Conservation (phyloP, 2,113 vertebrate species). For the Podocnemis expansa region DNA sequence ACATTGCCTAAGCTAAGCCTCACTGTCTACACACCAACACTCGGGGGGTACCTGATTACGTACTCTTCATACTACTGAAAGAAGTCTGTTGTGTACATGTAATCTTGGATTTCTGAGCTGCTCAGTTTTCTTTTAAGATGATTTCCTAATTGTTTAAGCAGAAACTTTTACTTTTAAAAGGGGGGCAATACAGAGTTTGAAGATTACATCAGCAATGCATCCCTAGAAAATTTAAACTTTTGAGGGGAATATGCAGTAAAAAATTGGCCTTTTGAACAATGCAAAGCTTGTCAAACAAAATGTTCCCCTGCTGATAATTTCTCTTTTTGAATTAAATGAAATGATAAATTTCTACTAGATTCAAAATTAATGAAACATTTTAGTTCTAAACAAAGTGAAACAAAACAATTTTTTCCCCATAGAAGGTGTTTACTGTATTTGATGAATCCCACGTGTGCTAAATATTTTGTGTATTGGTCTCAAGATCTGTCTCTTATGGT, state of each 20-base stretch:
- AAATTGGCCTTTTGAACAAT: background rate
- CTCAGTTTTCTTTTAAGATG: too few relatives aligned
- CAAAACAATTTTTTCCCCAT: accelerated
- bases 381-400: background rate
- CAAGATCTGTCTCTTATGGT: too few relatives aligned
- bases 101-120: background rate
- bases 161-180: background rate
- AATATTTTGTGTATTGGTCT: too few relatives aligned
- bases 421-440: background rate
- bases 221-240: background rate
- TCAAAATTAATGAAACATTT: background rate
- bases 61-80: too few relatives aligned
- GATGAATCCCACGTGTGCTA: background rate
- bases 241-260: background rate
- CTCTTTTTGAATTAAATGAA: background rate
- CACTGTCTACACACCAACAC: too few relatives aligned
- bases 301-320: background rate
- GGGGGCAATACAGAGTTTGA: background rate
- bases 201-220: background rate
- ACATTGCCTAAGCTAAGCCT: too few relatives aligned
- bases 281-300: background rate
- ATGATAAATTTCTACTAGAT: background rate
- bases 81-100: too few relatives aligned
- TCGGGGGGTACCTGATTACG: too few relatives aligned
- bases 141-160: background rate